Percentiles rank a stretch among this genome's conserved stretches.
Conservation (phyloP, 2,888 invertebrate species). For the Trypoxylon attenuatum region DNA sequence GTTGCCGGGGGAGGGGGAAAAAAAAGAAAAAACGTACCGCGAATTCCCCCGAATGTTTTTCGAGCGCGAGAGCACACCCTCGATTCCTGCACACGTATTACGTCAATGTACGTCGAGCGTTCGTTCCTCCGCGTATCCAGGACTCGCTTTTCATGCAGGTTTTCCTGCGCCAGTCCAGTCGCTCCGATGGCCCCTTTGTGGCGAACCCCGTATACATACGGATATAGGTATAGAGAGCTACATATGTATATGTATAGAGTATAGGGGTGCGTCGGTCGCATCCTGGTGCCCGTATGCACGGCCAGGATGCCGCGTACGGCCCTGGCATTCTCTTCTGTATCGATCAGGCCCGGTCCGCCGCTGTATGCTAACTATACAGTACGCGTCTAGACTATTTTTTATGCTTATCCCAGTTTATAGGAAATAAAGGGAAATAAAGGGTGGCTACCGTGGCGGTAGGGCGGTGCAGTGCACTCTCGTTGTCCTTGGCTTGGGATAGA, state of each 20-base stretch:
- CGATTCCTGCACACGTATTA: too few species aligned
- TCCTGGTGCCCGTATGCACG: conserved; percentile 16
- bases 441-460: background rate
- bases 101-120: too few species aligned
- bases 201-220: too few species aligned
- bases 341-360: conserved; percentile 46
- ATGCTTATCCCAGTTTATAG: conserved; percentile 62
- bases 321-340: conserved; percentile 44
- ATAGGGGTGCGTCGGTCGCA: too few species aligned
- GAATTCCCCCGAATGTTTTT: conserved; percentile 14
- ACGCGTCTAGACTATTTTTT: conserved; percentile 68
- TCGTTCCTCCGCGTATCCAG: conserved; percentile 1
- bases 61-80: conserved; percentile 8
- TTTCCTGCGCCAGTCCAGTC: conserved; percentile 5
- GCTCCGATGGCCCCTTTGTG: conserved; percentile 23
- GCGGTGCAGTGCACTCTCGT: conserved; percentile 7
- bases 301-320: conserved; percentile 21
- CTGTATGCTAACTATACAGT: conserved; percentile 61
- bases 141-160: background rate
- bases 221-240: too few species aligned
- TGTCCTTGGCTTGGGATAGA: conserved; percentile 15
- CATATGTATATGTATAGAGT: background rate
- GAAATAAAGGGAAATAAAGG: conserved; percentile 54
- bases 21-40: conserved; percentile 2
- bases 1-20: conserved; percentile 1